These are phyloP conservation scores for Chelonus formosanus DNA, from an alignment of 2,888 invertebrate species.

Conservation along the genomic window DNA sequence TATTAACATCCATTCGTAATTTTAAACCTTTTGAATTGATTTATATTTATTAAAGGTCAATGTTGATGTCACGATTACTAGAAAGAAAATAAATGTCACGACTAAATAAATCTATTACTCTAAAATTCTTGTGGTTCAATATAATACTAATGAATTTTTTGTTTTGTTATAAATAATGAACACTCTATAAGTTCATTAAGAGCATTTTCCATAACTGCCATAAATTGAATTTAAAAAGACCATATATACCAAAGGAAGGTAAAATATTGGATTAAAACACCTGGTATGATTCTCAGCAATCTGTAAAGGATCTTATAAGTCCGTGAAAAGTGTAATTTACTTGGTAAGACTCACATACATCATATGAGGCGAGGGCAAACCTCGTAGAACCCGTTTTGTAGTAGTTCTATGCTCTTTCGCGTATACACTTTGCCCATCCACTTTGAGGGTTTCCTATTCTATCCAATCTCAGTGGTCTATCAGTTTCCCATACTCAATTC, in stretches of 20 bases:
- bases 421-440: constrained; percentile 43
- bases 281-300: constrained; percentile 16
- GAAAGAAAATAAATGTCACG: no score
- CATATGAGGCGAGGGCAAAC: constrained; percentile 5
- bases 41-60: no score
- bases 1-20: no score
- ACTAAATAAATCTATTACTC: no score
- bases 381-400: constrained; percentile 14
- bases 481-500: constrained; percentile 48
- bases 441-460: constrained; percentile 53
- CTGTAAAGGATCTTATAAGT: constrained; percentile 10
- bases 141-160: neutral
- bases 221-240: constrained; percentile 11
- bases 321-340: constrained; percentile 28
- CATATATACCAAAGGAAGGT: constrained; percentile 4
- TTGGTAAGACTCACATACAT: constrained; percentile 12
- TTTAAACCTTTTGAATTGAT: no score
- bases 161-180: neutral
- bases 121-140: neutral
- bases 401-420: constrained; percentile 5
- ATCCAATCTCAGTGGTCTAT: constrained; percentile 52
- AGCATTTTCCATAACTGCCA: constrained; percentile 26
- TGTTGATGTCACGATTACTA: no score
- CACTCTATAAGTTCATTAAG: constrained; percentile 30
- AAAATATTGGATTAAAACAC: constrained; percentile 13